Percentiles rank a stretch among this genome's conserved stretches.
These are phyloP conservation scores for Enteromius treurensis DNA, from an alignment of 2,797 vertebrate species.

Conservation along the genomic window DNA sequence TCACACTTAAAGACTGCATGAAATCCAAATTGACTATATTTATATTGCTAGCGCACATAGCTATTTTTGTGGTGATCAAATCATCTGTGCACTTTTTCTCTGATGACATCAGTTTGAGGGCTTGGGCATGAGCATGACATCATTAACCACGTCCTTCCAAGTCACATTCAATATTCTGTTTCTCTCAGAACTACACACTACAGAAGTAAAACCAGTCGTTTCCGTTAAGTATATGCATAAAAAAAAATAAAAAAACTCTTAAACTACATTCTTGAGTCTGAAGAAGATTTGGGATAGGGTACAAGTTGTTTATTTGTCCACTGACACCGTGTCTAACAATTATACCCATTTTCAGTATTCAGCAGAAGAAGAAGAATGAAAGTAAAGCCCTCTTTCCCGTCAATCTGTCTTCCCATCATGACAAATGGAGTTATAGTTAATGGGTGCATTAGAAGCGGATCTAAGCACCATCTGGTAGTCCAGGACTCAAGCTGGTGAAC, in stretches of 20 bases:
- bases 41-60: too few relatives aligned
- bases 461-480: background rate
- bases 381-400: background rate
- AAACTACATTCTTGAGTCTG: background rate
- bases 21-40: too few relatives aligned
- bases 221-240: too few relatives aligned
- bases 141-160: too few relatives aligned
- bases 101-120: too few relatives aligned
- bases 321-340: background rate
- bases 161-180: too few relatives aligned
- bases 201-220: too few relatives aligned
- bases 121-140: too few relatives aligned
- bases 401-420: background rate
- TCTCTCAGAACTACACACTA: too few relatives aligned
- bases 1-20: too few relatives aligned
- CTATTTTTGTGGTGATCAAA: too few relatives aligned
- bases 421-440: background rate
- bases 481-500: background rate
- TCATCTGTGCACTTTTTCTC: too few relatives aligned
- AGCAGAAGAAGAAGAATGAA: background rate
- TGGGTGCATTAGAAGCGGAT: background rate
- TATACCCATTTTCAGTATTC: background rate
- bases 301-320: background rate
- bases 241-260: background rate
- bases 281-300: background rate